Evolutionary conservation across 2,113 vertebrate species (phyloP), one percentile per base, ranked within the genome.

Genomic region (Ctenodactylus gundi): DNA sequence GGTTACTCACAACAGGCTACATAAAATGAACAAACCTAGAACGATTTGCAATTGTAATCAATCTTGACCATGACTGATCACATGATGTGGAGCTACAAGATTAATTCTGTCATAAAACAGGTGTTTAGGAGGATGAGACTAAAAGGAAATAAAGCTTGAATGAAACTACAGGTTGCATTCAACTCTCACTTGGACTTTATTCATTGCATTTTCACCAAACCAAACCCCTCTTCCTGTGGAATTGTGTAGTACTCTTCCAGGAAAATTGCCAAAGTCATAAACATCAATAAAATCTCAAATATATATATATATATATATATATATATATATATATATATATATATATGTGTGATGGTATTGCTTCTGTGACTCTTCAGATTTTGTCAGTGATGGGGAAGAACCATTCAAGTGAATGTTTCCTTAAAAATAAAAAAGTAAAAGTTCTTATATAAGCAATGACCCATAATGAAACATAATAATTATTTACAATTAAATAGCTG

Each of bases 401-500:
- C 31, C 17, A 92, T 76, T 85, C 81, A 76, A 87, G 70, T 57
- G 13, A 92, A 85, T 34, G 23, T 89, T 88, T 82, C 10, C 46
- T 76, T 92, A 85, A 81, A 39, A 93, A n/a, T n/a, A 91, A 93
- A 92, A 62, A 13, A 84, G 31, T 17, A 41, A 62, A 64, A 64
- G 7, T 68, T 5, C 41, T 87, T 36, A 58, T 72, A 82, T 86
- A 90, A 75, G 72, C 3, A 73, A 36, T 39, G 3, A 4, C 31
- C 13, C 46, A 73, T 53, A 34, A 73, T 80, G 29, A 41, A n/a
- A 73, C 41, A 76, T 39, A 58, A 49, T n/a, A n/a, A n/a, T n/a
- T n/a, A n/a, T n/a, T n/a, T n/a, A n/a, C n/a, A n/a, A n/a, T n/a
- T n/a, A n/a, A n/a, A n/a, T 3, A 89, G 57, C 46, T 76, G 55